phyloP scores from a whole-genome alignment of 2,797 vertebrate genomes.

The Microctenopoma steveboyesi region DNA sequence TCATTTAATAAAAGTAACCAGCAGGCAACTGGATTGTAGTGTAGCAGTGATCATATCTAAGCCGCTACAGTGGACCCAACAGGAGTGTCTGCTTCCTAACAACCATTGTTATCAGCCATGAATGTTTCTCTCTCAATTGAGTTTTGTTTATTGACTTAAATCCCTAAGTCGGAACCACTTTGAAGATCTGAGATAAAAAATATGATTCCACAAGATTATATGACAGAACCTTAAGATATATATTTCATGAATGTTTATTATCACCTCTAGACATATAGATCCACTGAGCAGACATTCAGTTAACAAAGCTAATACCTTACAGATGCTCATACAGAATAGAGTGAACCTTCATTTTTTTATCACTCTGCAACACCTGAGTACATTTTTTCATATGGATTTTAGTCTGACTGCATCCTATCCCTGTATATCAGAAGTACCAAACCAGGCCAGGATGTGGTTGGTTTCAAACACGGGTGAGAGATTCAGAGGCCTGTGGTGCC shows the following conservation, averaged over 20 bases:
- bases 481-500: constrained; percentile 44
- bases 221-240: constrained; percentile 7
- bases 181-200: background rate
- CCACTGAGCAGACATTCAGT: constrained; percentile 9
- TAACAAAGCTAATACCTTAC: background rate
- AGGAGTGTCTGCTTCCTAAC: constrained; percentile 16
- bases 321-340: constrained; percentile 1
- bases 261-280: constrained; percentile 1
- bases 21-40: constrained; percentile 24
- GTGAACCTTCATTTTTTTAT: background rate
- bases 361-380: background rate
- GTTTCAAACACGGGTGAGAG: constrained; percentile 22
- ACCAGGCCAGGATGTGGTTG: constrained; percentile 24
- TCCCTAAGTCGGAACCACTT: constrained; percentile 1
- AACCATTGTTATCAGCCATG: constrained; percentile 13
- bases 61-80: constrained; percentile 10
- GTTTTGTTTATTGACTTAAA: background rate
- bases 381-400: background rate
- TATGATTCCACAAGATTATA: background rate
- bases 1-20: constrained; percentile 16
- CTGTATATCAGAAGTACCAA: constrained; percentile 38
- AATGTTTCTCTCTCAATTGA: constrained; percentile 15
- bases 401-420: background rate
- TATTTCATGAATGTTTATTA: constrained; percentile 1
- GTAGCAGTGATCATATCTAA: constrained; percentile 15